Conservation (phyloP, 2,113 vertebrate species). For the Aphyosemion australe region DNA sequence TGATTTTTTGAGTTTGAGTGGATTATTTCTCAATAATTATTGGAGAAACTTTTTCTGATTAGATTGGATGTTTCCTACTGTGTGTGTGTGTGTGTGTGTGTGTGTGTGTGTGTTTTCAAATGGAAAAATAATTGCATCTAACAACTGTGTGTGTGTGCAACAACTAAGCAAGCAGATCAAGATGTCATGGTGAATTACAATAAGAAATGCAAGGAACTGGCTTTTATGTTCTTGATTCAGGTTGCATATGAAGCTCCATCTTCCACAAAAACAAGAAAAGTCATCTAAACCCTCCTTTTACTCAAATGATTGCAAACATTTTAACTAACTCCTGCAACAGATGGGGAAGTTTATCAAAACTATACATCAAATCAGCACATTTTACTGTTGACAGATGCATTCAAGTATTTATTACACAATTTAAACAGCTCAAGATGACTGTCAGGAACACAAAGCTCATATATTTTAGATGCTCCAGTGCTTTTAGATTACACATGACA, state of each 20-base stretch:
- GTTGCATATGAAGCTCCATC: not conserved
- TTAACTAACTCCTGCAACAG: constrained; percentile 17
- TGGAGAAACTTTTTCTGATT: too few species aligned
- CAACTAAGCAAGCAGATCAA: constrained; percentile 18
- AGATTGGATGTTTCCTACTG: too few species aligned
- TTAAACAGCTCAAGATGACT: not conserved
- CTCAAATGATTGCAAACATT: too few species aligned
- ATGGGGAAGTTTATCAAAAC: not conserved
- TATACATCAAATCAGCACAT: too few species aligned
- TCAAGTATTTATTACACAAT: not conserved
- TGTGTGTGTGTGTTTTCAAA: too few species aligned
- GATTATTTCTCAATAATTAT: too few species aligned
- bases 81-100: too few species aligned
- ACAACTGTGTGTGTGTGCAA: too few species aligned
- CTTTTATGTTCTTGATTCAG: not conserved
- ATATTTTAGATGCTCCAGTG: not conserved
- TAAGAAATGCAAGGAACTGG: constrained; percentile 23
- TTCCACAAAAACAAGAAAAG: too few species aligned
- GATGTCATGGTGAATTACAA: constrained; percentile 29
- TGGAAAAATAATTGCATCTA: too few species aligned
- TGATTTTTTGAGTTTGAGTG: too few species aligned
- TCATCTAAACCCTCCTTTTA: too few species aligned
- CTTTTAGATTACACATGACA: not conserved
- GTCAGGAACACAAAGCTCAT: not conserved
- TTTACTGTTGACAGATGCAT: not conserved